These are phyloP conservation scores for Hirtodrosophila cameraria DNA, from an alignment of 2,888 invertebrate species.

Conservation along the genomic window DNA sequence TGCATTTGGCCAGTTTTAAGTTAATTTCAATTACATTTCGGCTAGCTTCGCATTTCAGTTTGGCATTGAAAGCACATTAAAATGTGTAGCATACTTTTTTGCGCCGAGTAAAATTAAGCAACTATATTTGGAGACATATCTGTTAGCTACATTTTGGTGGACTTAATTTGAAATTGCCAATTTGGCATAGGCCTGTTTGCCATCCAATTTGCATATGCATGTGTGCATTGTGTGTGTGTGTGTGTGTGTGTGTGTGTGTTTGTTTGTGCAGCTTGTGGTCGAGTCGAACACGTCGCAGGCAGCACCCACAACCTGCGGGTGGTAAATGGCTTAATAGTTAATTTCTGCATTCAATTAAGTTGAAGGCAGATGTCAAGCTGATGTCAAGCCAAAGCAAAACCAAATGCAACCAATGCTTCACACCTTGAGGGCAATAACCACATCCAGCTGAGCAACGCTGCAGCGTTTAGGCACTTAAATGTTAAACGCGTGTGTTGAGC, in stretches of 20 bases:
- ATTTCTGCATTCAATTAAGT: slow-evolving; percentile 65
- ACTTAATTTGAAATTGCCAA: too few species aligned
- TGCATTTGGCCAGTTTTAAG: slow-evolving; percentile 23
- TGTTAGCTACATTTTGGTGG: too few species aligned
- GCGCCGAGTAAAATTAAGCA: too few species aligned
- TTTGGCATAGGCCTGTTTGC: too few species aligned
- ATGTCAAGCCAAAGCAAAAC: background rate
- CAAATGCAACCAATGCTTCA: background rate
- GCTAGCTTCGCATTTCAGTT: too few species aligned
- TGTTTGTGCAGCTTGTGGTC: slow-evolving; percentile 17
- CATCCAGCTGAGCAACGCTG: background rate
- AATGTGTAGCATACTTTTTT: too few species aligned
- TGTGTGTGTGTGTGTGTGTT: slow-evolving; percentile 2
- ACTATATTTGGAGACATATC: too few species aligned
- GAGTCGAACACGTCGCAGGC: slow-evolving; percentile 10
- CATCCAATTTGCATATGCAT: too few species aligned
- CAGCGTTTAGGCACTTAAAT: slow-evolving; percentile 25
- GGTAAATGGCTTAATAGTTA: slow-evolving; percentile 53
- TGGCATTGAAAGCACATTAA: too few species aligned
- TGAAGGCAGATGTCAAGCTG: slow-evolving; percentile 10
- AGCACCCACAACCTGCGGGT: slow-evolving; percentile 9
- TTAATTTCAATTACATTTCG: slow-evolving; percentile 36
- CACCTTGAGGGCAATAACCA: background rate
- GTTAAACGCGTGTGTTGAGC: slow-evolving; percentile 3
- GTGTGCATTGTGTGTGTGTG: too few species aligned